Base-by-base conservation (phyloP, 2,888 invertebrate species). In the Cremastinae sp. region DNA sequence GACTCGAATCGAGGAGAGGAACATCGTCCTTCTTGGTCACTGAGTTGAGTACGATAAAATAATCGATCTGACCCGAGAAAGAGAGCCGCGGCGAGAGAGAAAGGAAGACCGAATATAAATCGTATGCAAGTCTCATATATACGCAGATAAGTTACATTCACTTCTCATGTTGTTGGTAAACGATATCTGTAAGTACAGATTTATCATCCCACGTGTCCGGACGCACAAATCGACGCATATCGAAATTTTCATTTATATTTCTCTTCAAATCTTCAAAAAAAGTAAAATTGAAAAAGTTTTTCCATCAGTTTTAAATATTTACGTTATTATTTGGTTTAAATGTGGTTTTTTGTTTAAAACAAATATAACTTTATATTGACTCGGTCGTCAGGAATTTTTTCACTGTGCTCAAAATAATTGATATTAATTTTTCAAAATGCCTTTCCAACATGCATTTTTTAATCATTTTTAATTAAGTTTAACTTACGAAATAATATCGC, bases 121-220 rank as follows among this genome's bases (percentile, higher is more conserved):
- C 54, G 66, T 62, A 28, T 41, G 16, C 16, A 12, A 64, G 41
- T 49, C 45, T 20, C 43, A 28, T 51, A 47, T 49, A 34, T 64
- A 14, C 47, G 36, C 28, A 43, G 36, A 56, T 68, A 64, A 43
- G 34, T 66, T 62, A 43, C 41, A 56, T 47, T 47, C 56, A 45
- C 70, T 43, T 45, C 47, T 62, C 54, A 45, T 54, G 51, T 66
- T 53, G 61, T 56, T 69, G 64, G 71, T 71, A 69, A 74, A 74
- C 79, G 70, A 72, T 81, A 84, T 83, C 82, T 80, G 79, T 80
- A 81, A 81, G 82, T 80, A 72, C 28, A 75, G 83, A 82, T 83
- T 83, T 82, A 81, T 84, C 85, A 83, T 84, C 84, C 84, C 81
- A 84, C 84, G 83, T 83, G 80, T 59, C 43, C 62, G 22, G 64